A percentile compares a stretch with the other conserved stretches of the same genome.
phyloP scores from a whole-genome alignment of 2,797 vertebrate genomes.

The Masticophis lateralis region DNA sequence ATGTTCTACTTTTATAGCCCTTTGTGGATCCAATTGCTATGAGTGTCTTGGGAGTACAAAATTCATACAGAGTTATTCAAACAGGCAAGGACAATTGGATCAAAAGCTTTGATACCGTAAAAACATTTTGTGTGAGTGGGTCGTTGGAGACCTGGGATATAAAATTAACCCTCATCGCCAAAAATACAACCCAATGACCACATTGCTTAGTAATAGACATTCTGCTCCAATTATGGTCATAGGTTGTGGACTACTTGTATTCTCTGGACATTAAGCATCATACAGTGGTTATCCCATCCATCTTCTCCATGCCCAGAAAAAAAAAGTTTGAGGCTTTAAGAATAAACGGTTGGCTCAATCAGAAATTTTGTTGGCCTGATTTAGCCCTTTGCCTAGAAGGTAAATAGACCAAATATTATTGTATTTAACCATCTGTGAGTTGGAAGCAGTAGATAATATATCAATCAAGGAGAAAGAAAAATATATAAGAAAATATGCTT shows the following conservation, averaged over 20 bases:
- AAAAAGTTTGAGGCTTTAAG: background rate
- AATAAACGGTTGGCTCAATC: background rate
- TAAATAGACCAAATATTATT: too few species aligned
- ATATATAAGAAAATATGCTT: background rate
- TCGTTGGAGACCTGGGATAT: background rate
- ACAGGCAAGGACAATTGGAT: background rate
- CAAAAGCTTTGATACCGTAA: background rate
- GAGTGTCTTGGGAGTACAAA: background rate
- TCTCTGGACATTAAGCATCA: background rate
- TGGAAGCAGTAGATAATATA: background rate
- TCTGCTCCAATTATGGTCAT: background rate
- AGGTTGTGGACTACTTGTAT: background rate
- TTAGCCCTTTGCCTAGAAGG: background rate
- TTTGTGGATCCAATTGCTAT: background rate
- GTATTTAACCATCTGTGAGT: background rate
- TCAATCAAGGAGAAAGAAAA: background rate
- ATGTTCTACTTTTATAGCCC: slow-evolving; percentile 2
- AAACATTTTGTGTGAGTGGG: background rate
- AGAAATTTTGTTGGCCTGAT: background rate
- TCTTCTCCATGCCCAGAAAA: background rate
- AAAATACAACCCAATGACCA: background rate
- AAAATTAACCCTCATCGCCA: background rate
- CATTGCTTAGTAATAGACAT: background rate
- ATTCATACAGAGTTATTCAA: slow-evolving; percentile 12
- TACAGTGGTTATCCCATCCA: background rate